These are phyloP conservation scores for Calosoma granatense DNA, from an alignment of 1,140 invertebrate genomes.

Conservation along the genomic window DNA sequence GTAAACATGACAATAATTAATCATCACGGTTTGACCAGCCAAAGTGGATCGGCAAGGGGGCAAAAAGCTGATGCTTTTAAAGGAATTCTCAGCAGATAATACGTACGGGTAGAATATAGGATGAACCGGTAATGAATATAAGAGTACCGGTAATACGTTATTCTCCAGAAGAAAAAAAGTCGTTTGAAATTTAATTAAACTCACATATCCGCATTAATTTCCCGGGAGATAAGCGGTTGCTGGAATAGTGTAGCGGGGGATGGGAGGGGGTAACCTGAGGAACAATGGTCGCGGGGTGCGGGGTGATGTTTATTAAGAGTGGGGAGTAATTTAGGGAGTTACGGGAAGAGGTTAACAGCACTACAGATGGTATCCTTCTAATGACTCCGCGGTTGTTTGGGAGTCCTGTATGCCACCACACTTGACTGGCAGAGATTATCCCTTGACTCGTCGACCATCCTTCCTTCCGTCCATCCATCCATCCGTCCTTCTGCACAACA, in stretches of 20 bases:
- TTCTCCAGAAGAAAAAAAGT: not conserved
- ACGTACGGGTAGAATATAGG: not conserved
- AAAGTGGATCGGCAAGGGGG: too few relatives aligned
- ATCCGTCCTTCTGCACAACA: too few relatives aligned
- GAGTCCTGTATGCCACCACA: not conserved
- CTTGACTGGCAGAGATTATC: conserved; percentile 3
- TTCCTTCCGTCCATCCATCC: not conserved
- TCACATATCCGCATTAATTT: conserved; percentile 8
- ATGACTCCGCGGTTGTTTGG: conserved; percentile 1
- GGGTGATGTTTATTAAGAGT: too few relatives aligned
- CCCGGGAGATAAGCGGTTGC: conserved; percentile 7
- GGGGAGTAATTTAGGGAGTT: too few relatives aligned
- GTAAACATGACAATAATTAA: not conserved
- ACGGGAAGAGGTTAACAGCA: not conserved
- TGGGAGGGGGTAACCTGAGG: not conserved
- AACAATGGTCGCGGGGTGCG: too few relatives aligned
- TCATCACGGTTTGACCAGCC: too few relatives aligned
- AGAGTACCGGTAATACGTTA: conserved; percentile 3
- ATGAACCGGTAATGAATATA: not conserved
- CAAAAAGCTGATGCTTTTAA: not conserved
- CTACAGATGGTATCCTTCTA: not conserved
- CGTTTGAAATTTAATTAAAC: conserved; percentile 9
- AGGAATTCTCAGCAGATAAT: not conserved
- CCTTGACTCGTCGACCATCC: not conserved
- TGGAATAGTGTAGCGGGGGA: too few relatives aligned